Conservation (phyloP, 1,140 invertebrate genomes). For the Pseudobourletiella spinata region DNA sequence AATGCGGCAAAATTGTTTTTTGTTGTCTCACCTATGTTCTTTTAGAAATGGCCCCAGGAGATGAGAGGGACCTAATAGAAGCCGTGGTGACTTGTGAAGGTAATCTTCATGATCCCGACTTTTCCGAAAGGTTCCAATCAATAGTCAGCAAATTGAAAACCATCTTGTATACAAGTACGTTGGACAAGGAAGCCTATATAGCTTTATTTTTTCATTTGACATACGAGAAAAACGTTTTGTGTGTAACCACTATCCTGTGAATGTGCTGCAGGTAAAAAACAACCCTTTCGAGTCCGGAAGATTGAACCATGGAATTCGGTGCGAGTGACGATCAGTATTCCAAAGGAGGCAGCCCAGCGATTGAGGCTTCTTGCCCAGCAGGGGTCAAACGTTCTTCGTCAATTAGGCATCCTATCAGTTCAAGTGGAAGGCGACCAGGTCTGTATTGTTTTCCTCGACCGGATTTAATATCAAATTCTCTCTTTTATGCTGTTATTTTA, state of each 20-base stretch:
- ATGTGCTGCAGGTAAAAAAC: conserved; percentile 44
- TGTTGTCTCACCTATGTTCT: too few relatives aligned
- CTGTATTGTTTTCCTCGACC: conserved; percentile 29
- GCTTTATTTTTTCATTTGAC: too few relatives aligned
- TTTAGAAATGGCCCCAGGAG: conserved; percentile 64
- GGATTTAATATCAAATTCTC: conserved; percentile 40
- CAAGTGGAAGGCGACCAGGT: conserved; percentile 93
- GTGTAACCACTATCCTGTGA: too few relatives aligned
- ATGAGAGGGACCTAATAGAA: conserved; percentile 56
- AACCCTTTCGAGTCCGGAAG: conserved; percentile 58
- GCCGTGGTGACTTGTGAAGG: conserved; percentile 72
- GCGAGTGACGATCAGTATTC: conserved; percentile 91
- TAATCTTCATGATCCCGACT: conserved; percentile 63
- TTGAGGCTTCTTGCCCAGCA: conserved; percentile 81
- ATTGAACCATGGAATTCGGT: conserved; percentile 98
- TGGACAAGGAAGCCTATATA: too few relatives aligned
- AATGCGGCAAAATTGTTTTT: too few relatives aligned
- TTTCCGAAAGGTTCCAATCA: conserved; percentile 56
- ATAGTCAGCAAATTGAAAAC: conserved; percentile 58
- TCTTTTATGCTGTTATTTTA: too few relatives aligned
- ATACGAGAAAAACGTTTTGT: too few relatives aligned
- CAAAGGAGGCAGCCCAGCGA: conserved; percentile 80
- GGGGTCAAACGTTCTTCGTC: conserved; percentile 68
- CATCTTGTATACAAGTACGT: conserved; percentile 55
- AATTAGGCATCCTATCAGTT: conserved; percentile 87